Evolutionary conservation across 2,888 invertebrate genomes (phyloP).

Genomic region (Odontocerum albicorne): DNA sequence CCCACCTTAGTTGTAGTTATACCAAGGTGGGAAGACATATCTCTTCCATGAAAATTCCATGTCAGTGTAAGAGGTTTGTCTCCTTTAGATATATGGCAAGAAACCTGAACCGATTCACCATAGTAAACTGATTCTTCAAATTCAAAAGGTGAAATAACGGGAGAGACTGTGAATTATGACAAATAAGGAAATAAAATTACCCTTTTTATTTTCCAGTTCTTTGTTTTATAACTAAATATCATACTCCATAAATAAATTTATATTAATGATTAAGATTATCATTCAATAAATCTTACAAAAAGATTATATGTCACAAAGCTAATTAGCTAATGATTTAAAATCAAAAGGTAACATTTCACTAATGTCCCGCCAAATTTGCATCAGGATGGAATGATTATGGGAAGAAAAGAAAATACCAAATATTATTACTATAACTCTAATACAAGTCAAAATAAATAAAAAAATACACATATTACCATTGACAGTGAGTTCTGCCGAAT

Average conservation of each 20-base stretch:
- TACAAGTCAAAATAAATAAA: too few species aligned
- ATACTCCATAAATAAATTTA: too few species aligned
- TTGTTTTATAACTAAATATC: too few species aligned
- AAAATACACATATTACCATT: conserved; percentile 31
- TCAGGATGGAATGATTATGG: conserved; percentile 5
- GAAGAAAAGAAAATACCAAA: background rate
- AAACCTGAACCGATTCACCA: conserved; percentile 60
- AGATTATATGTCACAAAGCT: too few species aligned
- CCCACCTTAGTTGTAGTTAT: conserved; percentile 66
- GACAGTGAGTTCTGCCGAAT: conserved; percentile 38
- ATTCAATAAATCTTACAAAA: too few species aligned
- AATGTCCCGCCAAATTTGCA: conserved; percentile 33
- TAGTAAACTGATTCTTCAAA: conserved; percentile 59
- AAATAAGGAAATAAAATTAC: too few species aligned
- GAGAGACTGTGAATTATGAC: conserved; percentile 56
- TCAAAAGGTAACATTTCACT: too few species aligned
- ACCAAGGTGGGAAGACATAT: conserved; percentile 49
- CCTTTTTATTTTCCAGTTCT: too few species aligned
- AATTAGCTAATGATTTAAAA: too few species aligned
- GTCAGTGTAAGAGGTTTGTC: conserved; percentile 70
- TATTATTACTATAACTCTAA: too few species aligned
- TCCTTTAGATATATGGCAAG: conserved; percentile 60
- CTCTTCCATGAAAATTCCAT: conserved; percentile 69
- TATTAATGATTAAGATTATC: too few species aligned
- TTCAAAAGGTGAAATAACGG: conserved; percentile 62